phyloP scores from a whole-genome alignment of 2,797 vertebrate species.

The Syngnathus acus region DNA sequence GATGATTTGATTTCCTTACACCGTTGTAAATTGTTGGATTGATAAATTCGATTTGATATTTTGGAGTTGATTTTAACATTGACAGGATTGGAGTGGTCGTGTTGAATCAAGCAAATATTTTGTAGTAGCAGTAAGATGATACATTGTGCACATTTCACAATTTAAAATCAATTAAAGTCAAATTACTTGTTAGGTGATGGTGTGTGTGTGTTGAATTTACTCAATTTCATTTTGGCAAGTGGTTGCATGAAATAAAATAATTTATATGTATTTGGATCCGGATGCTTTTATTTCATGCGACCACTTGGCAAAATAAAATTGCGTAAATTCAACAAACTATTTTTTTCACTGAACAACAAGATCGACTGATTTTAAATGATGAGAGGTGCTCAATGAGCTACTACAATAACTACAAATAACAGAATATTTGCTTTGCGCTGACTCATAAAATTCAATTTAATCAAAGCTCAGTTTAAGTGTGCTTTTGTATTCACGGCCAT shows the following conservation, averaged over 20 bases:
- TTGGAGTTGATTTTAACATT: background rate
- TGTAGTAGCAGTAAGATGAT: background rate
- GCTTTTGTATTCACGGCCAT: background rate
- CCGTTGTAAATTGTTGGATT: background rate
- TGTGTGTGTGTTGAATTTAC: too few species aligned
- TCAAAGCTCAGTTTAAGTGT: background rate
- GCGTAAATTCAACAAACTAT: too few species aligned
- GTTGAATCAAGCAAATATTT: background rate
- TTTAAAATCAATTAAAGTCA: background rate
- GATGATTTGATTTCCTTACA: background rate
- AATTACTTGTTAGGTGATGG: background rate
- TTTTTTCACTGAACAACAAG: too few species aligned
- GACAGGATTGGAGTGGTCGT: background rate
- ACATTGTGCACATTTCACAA: background rate
- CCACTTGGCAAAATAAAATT: too few species aligned
- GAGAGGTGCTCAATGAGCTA: too few species aligned
- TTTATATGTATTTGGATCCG: too few species aligned
- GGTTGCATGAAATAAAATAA: too few species aligned
- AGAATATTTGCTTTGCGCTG: background rate
- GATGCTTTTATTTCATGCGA: too few species aligned
- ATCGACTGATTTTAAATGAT: too few species aligned
- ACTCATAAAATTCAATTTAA: background rate
- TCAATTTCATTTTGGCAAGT: too few species aligned
- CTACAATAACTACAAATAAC: too few species aligned
- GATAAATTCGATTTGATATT: background rate